Conservation (phyloP, 2,113 vertebrate genomes). For the Mustelus asterias region DNA sequence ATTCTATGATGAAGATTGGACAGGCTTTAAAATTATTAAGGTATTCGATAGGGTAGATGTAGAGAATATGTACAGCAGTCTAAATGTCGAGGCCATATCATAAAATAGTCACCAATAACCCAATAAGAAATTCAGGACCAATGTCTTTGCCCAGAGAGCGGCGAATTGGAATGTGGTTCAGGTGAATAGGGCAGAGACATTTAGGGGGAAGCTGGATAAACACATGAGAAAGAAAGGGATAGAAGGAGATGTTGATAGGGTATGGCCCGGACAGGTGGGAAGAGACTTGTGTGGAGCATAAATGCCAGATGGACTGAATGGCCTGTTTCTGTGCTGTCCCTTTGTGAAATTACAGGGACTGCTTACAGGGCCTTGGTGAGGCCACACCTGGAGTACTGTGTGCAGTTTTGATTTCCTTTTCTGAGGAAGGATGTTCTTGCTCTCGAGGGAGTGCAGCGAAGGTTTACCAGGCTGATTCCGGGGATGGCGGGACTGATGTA, state of each 20-base stretch:
- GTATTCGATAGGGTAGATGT: neutral
- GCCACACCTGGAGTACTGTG: no score
- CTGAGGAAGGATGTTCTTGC: no score
- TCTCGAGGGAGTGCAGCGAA: no score
- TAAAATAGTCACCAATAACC: neutral
- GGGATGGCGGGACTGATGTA: no score
- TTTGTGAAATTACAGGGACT: neutral
- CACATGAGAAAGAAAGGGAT: neutral
- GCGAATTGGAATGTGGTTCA: no score
- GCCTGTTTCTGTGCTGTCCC: neutral
- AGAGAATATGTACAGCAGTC: neutral
- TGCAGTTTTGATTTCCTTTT: no score
- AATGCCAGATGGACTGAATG: neutral
- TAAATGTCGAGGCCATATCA: neutral
- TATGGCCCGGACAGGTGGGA: neutral
- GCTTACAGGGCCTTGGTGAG: no score
- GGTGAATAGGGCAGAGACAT: neutral
- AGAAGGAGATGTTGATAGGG: neutral
- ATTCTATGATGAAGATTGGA: no score
- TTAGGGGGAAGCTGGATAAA: neutral
- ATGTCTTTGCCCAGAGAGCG: neutral
- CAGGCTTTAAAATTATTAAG: neutral
- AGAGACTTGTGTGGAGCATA: neutral
- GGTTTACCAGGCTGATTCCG: no score
- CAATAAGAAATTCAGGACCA: neutral